Conservation (phyloP, 2,888 invertebrate species). For the Apodemia zela region DNA sequence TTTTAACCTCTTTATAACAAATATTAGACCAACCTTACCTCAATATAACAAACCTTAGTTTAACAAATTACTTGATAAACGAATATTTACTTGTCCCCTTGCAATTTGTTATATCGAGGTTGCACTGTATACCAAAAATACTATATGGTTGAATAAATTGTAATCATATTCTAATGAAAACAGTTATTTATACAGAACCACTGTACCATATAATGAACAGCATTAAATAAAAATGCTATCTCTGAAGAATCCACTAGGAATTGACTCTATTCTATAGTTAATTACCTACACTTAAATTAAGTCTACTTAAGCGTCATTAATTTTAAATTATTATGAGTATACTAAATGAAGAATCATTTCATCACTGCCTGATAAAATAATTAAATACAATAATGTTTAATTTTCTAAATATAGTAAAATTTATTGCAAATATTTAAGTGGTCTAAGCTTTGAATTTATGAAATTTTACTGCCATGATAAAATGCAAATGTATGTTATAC, state of each 20-base stretch:
- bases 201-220: too few species aligned
- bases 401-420: neutral
- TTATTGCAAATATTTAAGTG: too few species aligned
- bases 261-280: neutral
- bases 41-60: too few species aligned
- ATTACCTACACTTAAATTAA: neutral
- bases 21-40: too few species aligned
- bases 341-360: neutral
- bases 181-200: neutral
- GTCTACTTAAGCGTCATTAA: constrained; percentile 6
- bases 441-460: neutral
- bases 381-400: neutral
- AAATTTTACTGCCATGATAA: too few species aligned
- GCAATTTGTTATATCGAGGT: too few species aligned
- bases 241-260: neutral
- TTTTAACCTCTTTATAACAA: too few species aligned
- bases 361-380: neutral
- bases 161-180: neutral
- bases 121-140: too few species aligned
- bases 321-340: neutral
- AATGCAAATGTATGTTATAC: too few species aligned
- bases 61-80: too few species aligned
- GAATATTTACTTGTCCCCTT: too few species aligned
- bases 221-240: neutral
- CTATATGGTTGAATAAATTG: too few species aligned